phyloP scores from a whole-genome alignment of 2,797 vertebrate species.

The Champsocephalus gunnari region DNA sequence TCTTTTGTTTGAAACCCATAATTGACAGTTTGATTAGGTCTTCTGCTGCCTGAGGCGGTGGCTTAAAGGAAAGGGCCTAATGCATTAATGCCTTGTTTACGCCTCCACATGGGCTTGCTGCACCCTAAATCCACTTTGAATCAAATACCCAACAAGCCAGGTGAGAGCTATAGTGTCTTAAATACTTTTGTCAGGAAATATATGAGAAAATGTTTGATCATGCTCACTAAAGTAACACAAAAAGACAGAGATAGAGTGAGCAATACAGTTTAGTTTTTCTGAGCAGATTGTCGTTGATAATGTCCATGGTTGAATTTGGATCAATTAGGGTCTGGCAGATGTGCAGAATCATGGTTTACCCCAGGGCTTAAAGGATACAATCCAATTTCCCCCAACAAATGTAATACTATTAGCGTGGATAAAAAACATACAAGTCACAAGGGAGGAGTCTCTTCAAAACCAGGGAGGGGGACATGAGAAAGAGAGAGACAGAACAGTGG shows the following conservation, averaged over 20 bases:
- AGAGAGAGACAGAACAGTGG: conserved; percentile 26
- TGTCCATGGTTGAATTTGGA: conserved; percentile 89
- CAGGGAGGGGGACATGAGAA: conserved; percentile 43
- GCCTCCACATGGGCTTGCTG: conserved; percentile 11
- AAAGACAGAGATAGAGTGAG: conserved; percentile 35
- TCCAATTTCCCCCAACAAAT: conserved; percentile 90
- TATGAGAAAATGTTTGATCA: conserved; percentile 13
- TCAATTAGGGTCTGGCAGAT: conserved; percentile 86
- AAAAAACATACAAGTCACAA: conserved; percentile 76
- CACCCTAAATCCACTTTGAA: conserved; percentile 25
- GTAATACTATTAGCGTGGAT: conserved; percentile 90
- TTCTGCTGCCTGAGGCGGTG: conserved; percentile 56
- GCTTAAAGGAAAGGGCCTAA: conserved; percentile 53
- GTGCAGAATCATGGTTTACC: conserved; percentile 85
- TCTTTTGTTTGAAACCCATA: conserved; percentile 67
- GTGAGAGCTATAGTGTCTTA: background rate
- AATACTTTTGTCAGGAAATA: conserved; percentile 19
- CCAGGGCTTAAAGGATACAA: conserved; percentile 87
- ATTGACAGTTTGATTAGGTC: conserved; percentile 80
- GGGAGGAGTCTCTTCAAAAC: conserved; percentile 88
- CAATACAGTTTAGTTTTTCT: conserved; percentile 66
- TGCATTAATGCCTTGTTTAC: conserved; percentile 61
- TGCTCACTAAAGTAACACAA: background rate
- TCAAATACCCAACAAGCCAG: conserved; percentile 26
- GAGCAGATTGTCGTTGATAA: conserved; percentile 85